Evolutionary conservation across 2,888 invertebrate species (phyloP).

Genomic region (Hypena proboscidalis): DNA sequence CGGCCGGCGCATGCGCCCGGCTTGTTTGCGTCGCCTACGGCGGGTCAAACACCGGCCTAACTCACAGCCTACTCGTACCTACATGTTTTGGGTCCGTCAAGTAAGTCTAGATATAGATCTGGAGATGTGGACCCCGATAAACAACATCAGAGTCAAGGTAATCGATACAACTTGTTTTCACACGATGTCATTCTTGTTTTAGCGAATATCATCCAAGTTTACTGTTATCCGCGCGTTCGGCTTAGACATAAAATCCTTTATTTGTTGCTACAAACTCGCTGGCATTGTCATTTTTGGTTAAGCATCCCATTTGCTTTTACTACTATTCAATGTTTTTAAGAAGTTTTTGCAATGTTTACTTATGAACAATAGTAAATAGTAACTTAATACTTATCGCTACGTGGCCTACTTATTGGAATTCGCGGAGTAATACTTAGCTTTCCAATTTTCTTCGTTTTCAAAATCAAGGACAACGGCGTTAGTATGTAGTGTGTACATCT

Average conservation of each 20-base stretch:
- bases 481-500: slow-evolving; percentile 32
- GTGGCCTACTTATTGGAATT: slow-evolving; percentile 33
- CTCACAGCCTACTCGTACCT: slow-evolving; percentile 71
- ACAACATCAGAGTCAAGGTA: slow-evolving; percentile 38
- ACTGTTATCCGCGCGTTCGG: slow-evolving; percentile 31
- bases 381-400: slow-evolving; percentile 31
- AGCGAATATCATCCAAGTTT: slow-evolving; percentile 33
- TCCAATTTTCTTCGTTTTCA: slow-evolving; percentile 29
- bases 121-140: slow-evolving; percentile 52
- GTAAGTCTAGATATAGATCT: slow-evolving; percentile 71
- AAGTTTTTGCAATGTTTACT: slow-evolving; percentile 35
- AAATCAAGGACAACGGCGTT: slow-evolving; percentile 35
- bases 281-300: slow-evolving; percentile 19
- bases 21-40: slow-evolving; percentile 71
- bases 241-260: slow-evolving; percentile 27
- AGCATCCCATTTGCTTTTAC: slow-evolving; percentile 31
- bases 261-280: slow-evolving; percentile 13
- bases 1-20: slow-evolving; percentile 75
- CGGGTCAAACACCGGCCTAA: slow-evolving; percentile 81
- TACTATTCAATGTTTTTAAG: slow-evolving; percentile 21
- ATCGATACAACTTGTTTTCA: slow-evolving; percentile 41
- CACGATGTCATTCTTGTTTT: slow-evolving; percentile 29
- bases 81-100: slow-evolving; percentile 61
- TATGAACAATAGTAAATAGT: slow-evolving; percentile 37
- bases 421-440: slow-evolving; percentile 33